Evolutionary conservation across 1,140 invertebrate genomes (phyloP).

Genomic region (Centruroides vittatus): DNA sequence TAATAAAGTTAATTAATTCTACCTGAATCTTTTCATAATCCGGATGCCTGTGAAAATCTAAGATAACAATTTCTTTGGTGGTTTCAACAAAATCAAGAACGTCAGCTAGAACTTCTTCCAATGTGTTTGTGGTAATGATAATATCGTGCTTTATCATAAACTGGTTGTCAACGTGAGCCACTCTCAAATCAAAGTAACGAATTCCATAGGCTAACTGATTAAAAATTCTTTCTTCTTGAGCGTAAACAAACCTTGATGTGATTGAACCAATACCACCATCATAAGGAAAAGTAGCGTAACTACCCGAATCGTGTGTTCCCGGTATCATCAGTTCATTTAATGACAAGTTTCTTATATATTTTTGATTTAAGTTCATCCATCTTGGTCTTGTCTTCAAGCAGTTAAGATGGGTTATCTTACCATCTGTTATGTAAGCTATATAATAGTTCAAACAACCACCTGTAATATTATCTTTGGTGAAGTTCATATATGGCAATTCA

Average conservation of each 20-base stretch:
- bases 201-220: constrained; percentile 57
- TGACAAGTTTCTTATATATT: constrained; percentile 26
- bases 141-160: constrained; percentile 47
- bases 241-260: constrained; percentile 27
- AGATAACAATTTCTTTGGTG: constrained; percentile 46
- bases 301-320: constrained; percentile 46
- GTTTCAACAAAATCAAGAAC: constrained; percentile 32
- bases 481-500: constrained; percentile 1
- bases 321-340: constrained; percentile 41
- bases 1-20: constrained; percentile 31
- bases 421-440: constrained; percentile 16
- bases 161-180: constrained; percentile 29
- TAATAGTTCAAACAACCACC: neutral
- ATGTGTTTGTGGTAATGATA: constrained; percentile 24
- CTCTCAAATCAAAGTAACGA: constrained; percentile 59
- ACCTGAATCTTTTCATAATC: constrained; percentile 27
- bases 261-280: constrained; percentile 33
- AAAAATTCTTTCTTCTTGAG: constrained; percentile 60
- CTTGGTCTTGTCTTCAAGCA: constrained; percentile 38
- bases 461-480: neutral
- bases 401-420: constrained; percentile 13
- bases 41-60: constrained; percentile 51
- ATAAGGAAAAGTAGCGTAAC: constrained; percentile 30
- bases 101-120: constrained; percentile 11
- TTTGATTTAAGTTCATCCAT: constrained; percentile 41